phyloP scores from a whole-genome alignment of 2,113 vertebrate species.

The Vicugna pacos region DNA sequence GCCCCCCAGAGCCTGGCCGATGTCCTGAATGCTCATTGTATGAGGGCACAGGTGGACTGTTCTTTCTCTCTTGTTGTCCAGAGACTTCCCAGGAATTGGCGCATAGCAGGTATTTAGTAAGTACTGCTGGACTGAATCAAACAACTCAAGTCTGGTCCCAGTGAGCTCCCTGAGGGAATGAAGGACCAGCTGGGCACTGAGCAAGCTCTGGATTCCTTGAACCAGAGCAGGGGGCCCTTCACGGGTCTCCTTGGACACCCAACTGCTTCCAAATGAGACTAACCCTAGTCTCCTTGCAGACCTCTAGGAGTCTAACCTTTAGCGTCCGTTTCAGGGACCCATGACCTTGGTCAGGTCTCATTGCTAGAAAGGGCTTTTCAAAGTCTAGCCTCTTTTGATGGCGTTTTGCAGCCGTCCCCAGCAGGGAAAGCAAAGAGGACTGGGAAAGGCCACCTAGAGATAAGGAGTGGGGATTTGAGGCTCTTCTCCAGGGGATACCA shows the following conservation, averaged over 20 bases:
- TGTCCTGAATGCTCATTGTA: not conserved
- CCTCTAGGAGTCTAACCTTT: not conserved
- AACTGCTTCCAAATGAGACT: not conserved
- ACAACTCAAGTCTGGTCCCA: not conserved
- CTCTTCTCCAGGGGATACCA: too few species aligned
- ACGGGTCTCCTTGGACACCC: not conserved
- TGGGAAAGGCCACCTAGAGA: accelerated
- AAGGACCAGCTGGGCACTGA: not conserved
- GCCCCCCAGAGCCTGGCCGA: accelerated
- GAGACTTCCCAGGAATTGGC: not conserved
- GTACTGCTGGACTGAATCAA: not conserved
- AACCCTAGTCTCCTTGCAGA: not conserved
- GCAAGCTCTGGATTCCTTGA: not conserved
- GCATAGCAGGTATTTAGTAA: not conserved
- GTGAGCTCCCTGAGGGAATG: not conserved
- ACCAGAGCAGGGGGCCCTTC: not conserved
- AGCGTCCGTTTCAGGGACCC: not conserved
- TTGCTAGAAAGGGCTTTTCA: not conserved
- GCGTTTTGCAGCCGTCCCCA: not conserved
- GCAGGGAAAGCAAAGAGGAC: not conserved
- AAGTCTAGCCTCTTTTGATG: not conserved
- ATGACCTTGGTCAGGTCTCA: not conserved
- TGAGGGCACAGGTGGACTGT: not conserved
- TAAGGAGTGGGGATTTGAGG: not conserved
- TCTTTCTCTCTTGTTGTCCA: not conserved